Evolutionary conservation across 2,113 vertebrate genomes (phyloP), one percentile per base, ranked within the genome.

Genomic region (Mormoops blainvillei): DNA sequence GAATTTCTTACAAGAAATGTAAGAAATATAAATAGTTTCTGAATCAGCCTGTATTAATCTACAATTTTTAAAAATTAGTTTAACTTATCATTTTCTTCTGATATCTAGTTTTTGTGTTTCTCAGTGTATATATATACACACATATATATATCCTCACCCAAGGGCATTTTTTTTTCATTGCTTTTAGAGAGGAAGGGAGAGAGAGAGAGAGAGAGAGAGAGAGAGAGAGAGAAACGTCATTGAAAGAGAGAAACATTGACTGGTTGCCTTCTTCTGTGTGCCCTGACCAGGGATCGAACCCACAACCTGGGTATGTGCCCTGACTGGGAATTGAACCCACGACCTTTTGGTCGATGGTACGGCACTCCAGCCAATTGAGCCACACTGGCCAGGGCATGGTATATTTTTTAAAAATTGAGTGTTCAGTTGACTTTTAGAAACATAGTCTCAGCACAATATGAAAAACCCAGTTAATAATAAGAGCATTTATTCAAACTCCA

Each of bases 401-500:
- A 43, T 82, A 83, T 20, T 82, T 91, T 81, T 41, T 20, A 61
- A 94, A 94, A 65, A 73, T 36, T 73, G 28, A 19, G 92, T 93
- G 87, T 38, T 76, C 48, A 56, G 0, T 96, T 96, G 73, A 95
- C 22, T 97, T 95, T 93, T 96, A 76, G 84, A 97, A 97, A 90
- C 22, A 76, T 71, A 63, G 54, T 93, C 24, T 68, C n/a, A 93
- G 36, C 9, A 91, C 50, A 94, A 43, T 77, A 91, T 85, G 52
- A 95, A 95, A 87, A 89, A n/a, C 33, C 7, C 67, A 70, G 14
- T 76, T 95, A 93, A 83, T 76, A 84, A 68, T 87, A 86, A 93
- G 41, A 65, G 10, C 14, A 89, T 68, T 88, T 81, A 58, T 73
- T 87, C 19, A 67, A 82, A 91, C 41, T 91, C 38, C 58, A 56